phyloP scores from a whole-genome alignment of 2,797 vertebrate genomes.

The Hyperoplus immaculatus region DNA sequence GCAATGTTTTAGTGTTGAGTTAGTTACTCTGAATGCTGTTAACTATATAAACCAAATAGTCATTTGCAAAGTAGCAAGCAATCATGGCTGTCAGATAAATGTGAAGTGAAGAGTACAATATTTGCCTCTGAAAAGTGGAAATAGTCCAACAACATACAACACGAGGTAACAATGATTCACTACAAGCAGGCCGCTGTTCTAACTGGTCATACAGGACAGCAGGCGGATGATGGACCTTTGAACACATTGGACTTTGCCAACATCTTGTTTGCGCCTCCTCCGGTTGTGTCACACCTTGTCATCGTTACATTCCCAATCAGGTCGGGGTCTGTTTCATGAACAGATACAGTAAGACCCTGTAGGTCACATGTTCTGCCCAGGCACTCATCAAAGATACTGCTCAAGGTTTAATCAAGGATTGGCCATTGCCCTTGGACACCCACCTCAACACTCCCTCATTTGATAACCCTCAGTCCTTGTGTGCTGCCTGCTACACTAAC shows the following conservation, averaged over 20 bases:
- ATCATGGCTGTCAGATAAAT: background rate
- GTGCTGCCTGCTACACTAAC: background rate
- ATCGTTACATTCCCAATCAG: conserved; percentile 10
- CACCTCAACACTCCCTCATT: conserved; percentile 29
- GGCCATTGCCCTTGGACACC: conserved; percentile 3
- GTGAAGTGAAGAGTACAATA: background rate
- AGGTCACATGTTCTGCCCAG: conserved; percentile 27
- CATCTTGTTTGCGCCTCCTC: conserved; percentile 28
- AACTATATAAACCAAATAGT: background rate
- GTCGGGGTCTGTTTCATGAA: conserved; percentile 17
- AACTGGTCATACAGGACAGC: background rate
- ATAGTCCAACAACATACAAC: background rate
- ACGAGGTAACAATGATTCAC: background rate
- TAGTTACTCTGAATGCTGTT: too few relatives aligned
- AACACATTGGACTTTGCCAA: conserved; percentile 39
- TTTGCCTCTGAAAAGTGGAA: background rate
- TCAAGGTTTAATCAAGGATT: conserved; percentile 46
- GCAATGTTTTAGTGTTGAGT: too few relatives aligned
- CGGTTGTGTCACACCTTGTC: conserved; percentile 38
- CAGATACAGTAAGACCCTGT: conserved; percentile 23
- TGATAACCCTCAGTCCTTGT: conserved; percentile 38
- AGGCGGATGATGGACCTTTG: conserved; percentile 38
- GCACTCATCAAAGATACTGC: conserved; percentile 28
- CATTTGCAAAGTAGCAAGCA: conserved; percentile 2
- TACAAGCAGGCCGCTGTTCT: background rate